A percentile compares a stretch with the other conserved stretches of the same genome.
Evolutionary conservation across 53 echinoderm and acorn worm genomes (phyloP).

Genomic region (Actinopyga echinites): DNA sequence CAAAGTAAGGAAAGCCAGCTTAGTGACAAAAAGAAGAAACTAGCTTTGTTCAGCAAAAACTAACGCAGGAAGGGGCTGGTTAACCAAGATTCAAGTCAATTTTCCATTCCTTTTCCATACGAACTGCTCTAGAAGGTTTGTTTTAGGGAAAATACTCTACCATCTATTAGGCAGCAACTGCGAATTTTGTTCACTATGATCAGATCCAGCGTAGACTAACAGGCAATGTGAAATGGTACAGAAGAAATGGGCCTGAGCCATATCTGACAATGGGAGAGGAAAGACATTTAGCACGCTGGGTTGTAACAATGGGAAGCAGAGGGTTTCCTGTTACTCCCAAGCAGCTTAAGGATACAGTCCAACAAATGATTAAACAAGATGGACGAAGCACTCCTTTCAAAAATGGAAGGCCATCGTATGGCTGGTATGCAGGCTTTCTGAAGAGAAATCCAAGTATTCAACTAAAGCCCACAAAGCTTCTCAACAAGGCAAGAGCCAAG

Average conservation of each 20-base stretch:
- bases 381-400: neutral
- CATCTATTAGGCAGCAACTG: neutral
- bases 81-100: neutral
- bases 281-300: neutral
- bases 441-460: neutral
- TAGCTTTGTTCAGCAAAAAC: neutral
- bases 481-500: conserved; percentile 32
- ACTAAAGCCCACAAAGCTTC: neutral
- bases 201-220: conserved; percentile 4
- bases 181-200: neutral
- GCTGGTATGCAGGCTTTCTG: conserved; percentile 6
- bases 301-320: neutral
- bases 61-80: neutral
- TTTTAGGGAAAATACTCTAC: neutral
- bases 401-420: neutral
- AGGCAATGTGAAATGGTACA: neutral
- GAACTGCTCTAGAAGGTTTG: neutral
- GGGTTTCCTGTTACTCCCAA: conserved; percentile 7
- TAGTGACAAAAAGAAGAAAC: neutral
- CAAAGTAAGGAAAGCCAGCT: neutral
- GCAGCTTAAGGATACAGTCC: conserved; percentile 6
- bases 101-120: neutral
- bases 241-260: neutral
- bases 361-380: neutral
- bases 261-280: conserved; percentile 29